Evolutionary conservation across 2,797 vertebrate genomes (phyloP), one percentile per base, ranked within the genome.

Genomic region (Crenichthys baileyi): DNA sequence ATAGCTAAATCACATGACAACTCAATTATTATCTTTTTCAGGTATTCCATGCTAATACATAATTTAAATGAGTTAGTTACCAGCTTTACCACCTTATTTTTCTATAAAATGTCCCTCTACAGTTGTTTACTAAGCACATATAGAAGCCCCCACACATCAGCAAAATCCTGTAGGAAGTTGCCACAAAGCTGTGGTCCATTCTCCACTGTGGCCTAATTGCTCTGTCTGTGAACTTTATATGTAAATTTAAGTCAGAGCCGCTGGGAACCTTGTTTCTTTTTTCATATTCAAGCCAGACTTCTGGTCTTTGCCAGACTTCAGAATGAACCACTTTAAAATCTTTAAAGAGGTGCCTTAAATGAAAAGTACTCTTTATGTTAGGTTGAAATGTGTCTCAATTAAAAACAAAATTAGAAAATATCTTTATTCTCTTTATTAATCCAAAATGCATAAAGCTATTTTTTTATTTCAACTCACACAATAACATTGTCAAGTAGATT

Each of bases 121-220:
- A n/a, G 3, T 46, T 11, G n/a, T n/a, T 68, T n/a, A 41, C 20
- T 41, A 51, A 20, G 7, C 26, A 72, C 1, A 51, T 53, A 53
- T 72, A 72, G 22, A 55, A 72, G 22, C 50, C 11, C 29, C 26
- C 78, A 72, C 44, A 44, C 39, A 36, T 31, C 39, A 70, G 70
- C 67, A 55, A 7, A 51, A 48, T 50, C 15, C 51, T 36, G 29
- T 18, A 53, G 29, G 4, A 72, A 18, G 48, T 29, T 53, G 29
- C 7, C 26, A 24, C 5, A 68, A 70, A 44, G 44, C 67, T 70
- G 0, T 1, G 24, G 22, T 24, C 13, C 41, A 46, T 70, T 70
- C 41, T 70, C 67, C 24, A 7, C 41, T 46, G 41, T n/a, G 44
- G n/a, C 67, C 67, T 70, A 22, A n/a, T 5, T 46, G 39, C 41